Evolutionary conservation across 2,113 vertebrate species (phyloP), one percentile per base, ranked within the genome.

Genomic region (Tragelaphus strepsiceros): DNA sequence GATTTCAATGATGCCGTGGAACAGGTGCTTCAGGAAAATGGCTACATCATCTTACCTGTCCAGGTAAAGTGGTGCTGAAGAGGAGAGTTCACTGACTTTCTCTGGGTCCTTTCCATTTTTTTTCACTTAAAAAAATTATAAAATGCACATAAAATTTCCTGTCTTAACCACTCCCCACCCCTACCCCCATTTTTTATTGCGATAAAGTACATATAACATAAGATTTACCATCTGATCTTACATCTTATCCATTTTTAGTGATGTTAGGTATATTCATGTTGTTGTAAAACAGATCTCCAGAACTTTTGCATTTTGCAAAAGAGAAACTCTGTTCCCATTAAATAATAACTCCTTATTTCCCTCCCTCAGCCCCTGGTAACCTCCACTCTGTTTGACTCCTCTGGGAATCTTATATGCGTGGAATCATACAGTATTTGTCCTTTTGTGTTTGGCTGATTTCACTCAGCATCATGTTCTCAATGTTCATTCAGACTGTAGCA

Each of bases 1-100:
- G 94, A 99, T 89, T 99, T 99, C 78, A 99, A 99, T 2, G 99
- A 99, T 53, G 99, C 99, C 0, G 99, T 99, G 6, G 99, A 99
- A 61, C 97, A 99, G 53, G 99, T 96, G 49, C 98, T 99, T n/a
- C 81, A 98, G 87, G 99, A 99, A n/a, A 98, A 97, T 1, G 99
- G 99, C 87, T 99, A 99, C 59, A 0, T 99, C 14, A 19, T 99
- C 67, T 97, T 99, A 22, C 98, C 99, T 1, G 88, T 99, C 53
- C 99, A 99, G 99, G 99, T 99, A 97, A 86, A 61, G 64, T 13
- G 15, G 54, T 28, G 3, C 0, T 61, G 26, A 7, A 32, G 84
- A 28, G 4, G 39, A 13, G 15, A 15, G 14, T 9, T n/a, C 90
- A 15, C 49, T 5, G 85, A n/a, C 35, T 14, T 84, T 21, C 4